Evolutionary conservation across 2,888 invertebrate species (phyloP).

Genomic region (Andrena bicolor): DNA sequence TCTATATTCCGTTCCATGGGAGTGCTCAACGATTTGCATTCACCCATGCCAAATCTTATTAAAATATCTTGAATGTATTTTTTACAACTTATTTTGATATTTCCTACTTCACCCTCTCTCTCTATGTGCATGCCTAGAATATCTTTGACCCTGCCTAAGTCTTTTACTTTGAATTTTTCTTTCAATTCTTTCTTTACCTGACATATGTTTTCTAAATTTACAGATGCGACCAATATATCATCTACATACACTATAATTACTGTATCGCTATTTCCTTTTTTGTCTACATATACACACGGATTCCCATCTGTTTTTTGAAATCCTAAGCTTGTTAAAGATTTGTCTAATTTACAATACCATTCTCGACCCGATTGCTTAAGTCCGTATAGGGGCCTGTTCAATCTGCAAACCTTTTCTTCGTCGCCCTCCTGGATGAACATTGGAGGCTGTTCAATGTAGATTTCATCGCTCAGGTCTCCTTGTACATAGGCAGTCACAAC

Average conservation of each 20-base stretch:
- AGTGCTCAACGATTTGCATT: background rate
- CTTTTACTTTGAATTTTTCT: slow-evolving; percentile 8
- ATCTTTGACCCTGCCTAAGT: slow-evolving; percentile 7
- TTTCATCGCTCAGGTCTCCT: slow-evolving; percentile 50
- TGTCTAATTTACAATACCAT: slow-evolving; percentile 46
- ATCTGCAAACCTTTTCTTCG: slow-evolving; percentile 52
- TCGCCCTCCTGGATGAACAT: slow-evolving; percentile 26
- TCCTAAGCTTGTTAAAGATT: slow-evolving; percentile 1
- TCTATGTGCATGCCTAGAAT: slow-evolving; percentile 29
- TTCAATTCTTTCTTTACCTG: background rate
- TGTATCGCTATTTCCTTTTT: background rate
- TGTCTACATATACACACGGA: slow-evolving; percentile 57
- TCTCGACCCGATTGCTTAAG: slow-evolving; percentile 58
- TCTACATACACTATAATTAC: slow-evolving; percentile 56
- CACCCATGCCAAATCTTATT: background rate
- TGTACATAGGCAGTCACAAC: slow-evolving; percentile 57
- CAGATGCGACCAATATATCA: slow-evolving; percentile 52
- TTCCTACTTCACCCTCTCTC: background rate
- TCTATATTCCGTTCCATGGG: slow-evolving; percentile 4
- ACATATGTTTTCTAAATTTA: background rate
- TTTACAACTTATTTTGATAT: background rate
- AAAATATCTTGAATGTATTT: background rate
- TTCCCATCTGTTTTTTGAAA: slow-evolving; percentile 53
- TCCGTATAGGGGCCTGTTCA: slow-evolving; percentile 55
- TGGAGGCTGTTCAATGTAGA: slow-evolving; percentile 58